Conservation (phyloP, 2,113 vertebrate genomes). For the Calcarius ornatus region DNA sequence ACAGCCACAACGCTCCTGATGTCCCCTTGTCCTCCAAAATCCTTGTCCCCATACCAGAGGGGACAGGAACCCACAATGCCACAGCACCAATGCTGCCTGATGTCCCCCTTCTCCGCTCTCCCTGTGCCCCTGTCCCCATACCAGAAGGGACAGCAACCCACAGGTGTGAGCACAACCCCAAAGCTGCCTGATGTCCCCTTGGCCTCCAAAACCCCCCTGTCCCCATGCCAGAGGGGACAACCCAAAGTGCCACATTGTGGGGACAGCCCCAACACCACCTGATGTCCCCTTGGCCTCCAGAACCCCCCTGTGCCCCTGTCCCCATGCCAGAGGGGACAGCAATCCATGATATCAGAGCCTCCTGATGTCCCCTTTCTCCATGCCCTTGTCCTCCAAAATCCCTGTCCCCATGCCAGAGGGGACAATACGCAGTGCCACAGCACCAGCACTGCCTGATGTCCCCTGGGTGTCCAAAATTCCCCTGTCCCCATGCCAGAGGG, state of each 20-base stretch:
- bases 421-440: too few relatives aligned
- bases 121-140: background rate
- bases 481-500: too few relatives aligned
- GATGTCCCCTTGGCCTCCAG: background rate
- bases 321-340: background rate
- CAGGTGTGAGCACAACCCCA: background rate
- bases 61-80: rapidly evolving
- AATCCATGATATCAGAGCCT: too few relatives aligned
- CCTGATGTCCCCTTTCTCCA: too few relatives aligned
- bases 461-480: background rate
- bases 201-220: rapidly evolving
- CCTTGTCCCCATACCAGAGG: background rate
- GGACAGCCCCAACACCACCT: rapidly evolving
- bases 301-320: too few relatives aligned
- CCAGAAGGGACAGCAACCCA: background rate
- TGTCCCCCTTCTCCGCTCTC: background rate
- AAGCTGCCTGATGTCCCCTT: background rate
- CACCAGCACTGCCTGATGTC: background rate
- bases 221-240: background rate
- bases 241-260: too few relatives aligned
- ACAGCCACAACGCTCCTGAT: background rate
- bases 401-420: too few relatives aligned
- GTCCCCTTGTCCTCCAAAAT: background rate
- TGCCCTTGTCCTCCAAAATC: too few relatives aligned
- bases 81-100: background rate